Base-by-base conservation (phyloP, 1,140 invertebrate species). In the Micrasema longulum region DNA sequence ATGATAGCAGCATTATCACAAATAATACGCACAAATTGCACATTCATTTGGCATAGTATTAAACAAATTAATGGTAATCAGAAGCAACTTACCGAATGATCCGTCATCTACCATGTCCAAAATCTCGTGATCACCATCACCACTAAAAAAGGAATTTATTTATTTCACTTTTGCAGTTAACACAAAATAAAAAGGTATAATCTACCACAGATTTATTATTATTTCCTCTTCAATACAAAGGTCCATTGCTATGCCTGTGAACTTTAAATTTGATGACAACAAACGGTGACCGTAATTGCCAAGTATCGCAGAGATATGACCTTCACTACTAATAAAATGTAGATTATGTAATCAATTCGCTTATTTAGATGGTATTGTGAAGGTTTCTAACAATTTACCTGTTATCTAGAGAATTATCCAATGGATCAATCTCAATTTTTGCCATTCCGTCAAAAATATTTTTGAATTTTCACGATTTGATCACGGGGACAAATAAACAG, bases 401-500 rank as follows among this genome's bases (percentile, higher is more conserved):
- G 80, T 81, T 83, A 78, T 83, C 82, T 71, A 84, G 79, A 41
- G 82, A 84, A 77, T 80, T 79, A 77, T 85, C 83, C 71, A 83
- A 77, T 69, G 83, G 78, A 77, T 83, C 82, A 78, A 82, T 76
- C 72, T 83, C 81, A 74, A 80, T 78, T 82, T 84, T 77, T 38
- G 81, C 80, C 82, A 82, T 84, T 72, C 53, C 71, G 78, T 79
- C 78, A 81, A 80, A 83, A 83, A 83, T 83, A 82, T 82, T 84
- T 84, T 83, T 80, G 83, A 83, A 83, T 68, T 82, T 83, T 78
- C 80, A 80, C 78, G 82, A 82, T 78, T 81, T 84, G 81, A 82
- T 84, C 82, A 84, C 83, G 83, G 82, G 83, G 79, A 84, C 83
- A 84, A 84, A 80, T 81, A 83, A 82, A 80, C 77, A 78, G 82